Conservation (phyloP, 2,113 vertebrate genomes). For the Pipra filicauda region DNA sequence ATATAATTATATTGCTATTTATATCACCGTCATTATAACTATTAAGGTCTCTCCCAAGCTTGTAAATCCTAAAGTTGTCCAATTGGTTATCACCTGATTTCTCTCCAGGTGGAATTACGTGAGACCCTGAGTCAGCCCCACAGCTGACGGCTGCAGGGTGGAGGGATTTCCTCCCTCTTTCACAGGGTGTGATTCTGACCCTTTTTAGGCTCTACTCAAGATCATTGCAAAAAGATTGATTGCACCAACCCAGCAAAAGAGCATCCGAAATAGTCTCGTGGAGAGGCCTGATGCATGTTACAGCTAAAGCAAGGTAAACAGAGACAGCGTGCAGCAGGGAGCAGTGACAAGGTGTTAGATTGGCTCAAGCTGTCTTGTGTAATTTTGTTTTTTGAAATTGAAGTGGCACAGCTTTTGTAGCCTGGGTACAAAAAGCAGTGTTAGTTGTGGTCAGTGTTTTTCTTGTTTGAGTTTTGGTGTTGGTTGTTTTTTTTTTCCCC, state of each 20-base stretch:
- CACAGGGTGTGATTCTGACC: neutral
- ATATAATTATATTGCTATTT: neutral
- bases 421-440: neutral
- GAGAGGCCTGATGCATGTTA: slow-evolving; percentile 28
- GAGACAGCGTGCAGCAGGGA: slow-evolving; percentile 50
- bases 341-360: slow-evolving; percentile 60
- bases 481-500: neutral
- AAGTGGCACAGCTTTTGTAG: slow-evolving; percentile 21
- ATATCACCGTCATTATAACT: neutral
- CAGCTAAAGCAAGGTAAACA: slow-evolving; percentile 54
- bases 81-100: neutral
- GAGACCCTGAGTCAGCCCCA: neutral
- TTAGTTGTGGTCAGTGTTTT: neutral
- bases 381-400: slow-evolving; percentile 47
- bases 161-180: neutral
- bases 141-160: neutral
- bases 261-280: slow-evolving; percentile 1
- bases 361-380: slow-evolving; percentile 64
- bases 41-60: neutral
- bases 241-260: slow-evolving; percentile 16
- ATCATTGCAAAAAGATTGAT: neutral
- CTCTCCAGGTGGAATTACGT: neutral
- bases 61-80: neutral
- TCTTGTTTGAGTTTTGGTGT: neutral
- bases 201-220: neutral